A percentile compares a stretch with the other conserved stretches of the same genome.
These are phyloP conservation scores for Polymixis lichenea DNA, from an alignment of 2,888 invertebrate species.

Conservation along the genomic window DNA sequence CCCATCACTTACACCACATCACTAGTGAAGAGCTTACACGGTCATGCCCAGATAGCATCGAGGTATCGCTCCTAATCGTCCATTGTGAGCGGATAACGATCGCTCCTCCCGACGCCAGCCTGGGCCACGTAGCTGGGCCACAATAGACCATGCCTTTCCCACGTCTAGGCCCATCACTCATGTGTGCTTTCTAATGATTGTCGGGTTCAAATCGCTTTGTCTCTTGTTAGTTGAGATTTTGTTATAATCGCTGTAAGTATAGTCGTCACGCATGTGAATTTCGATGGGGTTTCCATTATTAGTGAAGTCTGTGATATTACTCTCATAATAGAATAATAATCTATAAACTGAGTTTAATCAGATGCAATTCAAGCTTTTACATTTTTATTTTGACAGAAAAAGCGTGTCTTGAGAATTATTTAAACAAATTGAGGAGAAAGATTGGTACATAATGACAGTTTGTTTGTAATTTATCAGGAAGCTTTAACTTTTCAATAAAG, in stretches of 20 bases:
- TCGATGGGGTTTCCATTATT: conserved; percentile 10
- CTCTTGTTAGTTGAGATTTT: conserved; percentile 25
- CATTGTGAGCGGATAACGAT: conserved; percentile 82
- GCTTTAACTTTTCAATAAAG: too few relatives aligned
- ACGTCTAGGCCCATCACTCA: conserved; percentile 64
- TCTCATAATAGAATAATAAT: background rate
- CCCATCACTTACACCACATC: conserved; percentile 52
- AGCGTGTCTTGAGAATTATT: background rate
- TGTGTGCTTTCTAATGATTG: conserved; percentile 73
- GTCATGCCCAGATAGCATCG: conserved; percentile 78
- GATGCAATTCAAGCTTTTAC: background rate
- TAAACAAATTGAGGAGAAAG: background rate
- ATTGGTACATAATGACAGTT: background rate
- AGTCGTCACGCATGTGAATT: conserved; percentile 12
- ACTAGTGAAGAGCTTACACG: conserved; percentile 76
- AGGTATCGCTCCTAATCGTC: conserved; percentile 82
- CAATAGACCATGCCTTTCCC: conserved; percentile 73
- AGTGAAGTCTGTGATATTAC: background rate
- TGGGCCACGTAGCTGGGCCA: conserved; percentile 66
- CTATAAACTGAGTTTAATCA: background rate
- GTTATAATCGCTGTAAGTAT: conserved; percentile 17
- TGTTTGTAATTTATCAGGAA: background rate
- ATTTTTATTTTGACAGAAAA: background rate
- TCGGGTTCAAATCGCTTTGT: conserved; percentile 48
- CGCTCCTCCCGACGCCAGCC: conserved; percentile 60